Conservation (phyloP, 2,888 invertebrate genomes). For the Horisme vitalbata region DNA sequence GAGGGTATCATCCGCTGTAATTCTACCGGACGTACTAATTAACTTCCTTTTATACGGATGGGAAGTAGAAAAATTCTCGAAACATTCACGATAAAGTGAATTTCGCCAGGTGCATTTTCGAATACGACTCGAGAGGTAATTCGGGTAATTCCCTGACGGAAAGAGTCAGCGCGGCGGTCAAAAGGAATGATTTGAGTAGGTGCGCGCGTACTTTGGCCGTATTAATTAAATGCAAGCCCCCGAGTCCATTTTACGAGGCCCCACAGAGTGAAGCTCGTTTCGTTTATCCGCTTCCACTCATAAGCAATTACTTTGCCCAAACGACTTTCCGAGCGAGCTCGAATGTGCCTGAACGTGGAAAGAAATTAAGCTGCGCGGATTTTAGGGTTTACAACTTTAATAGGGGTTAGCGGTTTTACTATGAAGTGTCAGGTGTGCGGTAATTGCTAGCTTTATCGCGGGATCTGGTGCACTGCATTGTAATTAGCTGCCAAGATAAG, state of each 20-base stretch:
- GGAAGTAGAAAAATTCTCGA: slow-evolving; percentile 25
- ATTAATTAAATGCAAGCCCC: slow-evolving; percentile 81
- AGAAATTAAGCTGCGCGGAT: slow-evolving; percentile 72
- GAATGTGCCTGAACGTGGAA: slow-evolving; percentile 68
- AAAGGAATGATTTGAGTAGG: slow-evolving; percentile 67
- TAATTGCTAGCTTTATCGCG: slow-evolving; percentile 25
- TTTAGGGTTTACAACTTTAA: slow-evolving; percentile 64
- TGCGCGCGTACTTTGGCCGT: slow-evolving; percentile 73
- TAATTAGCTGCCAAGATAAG: slow-evolving; percentile 19
- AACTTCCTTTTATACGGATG: slow-evolving; percentile 13
- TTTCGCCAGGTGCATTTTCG: slow-evolving; percentile 39
- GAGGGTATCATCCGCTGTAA: slow-evolving; percentile 31
- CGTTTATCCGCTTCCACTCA: slow-evolving; percentile 79
- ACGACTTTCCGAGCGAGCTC: slow-evolving; percentile 68
- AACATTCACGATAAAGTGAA: slow-evolving; percentile 34
- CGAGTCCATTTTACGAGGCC: slow-evolving; percentile 76
- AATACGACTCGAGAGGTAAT: slow-evolving; percentile 47
- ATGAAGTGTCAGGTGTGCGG: slow-evolving; percentile 40
- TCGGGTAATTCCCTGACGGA: slow-evolving; percentile 58
- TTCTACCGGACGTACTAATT: slow-evolving; percentile 13
- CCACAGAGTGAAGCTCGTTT: slow-evolving; percentile 72
- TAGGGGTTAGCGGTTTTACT: slow-evolving; percentile 56
- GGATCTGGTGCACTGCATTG: slow-evolving; percentile 18
- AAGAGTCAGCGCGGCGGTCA: slow-evolving; percentile 63
- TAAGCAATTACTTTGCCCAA: slow-evolving; percentile 79